Percentiles rank a stretch among this genome's conserved stretches.
These are phyloP conservation scores for Caenorhabditis zanzibari DNA, from an alignment of 2,888 invertebrate genomes.

Conservation along the genomic window DNA sequence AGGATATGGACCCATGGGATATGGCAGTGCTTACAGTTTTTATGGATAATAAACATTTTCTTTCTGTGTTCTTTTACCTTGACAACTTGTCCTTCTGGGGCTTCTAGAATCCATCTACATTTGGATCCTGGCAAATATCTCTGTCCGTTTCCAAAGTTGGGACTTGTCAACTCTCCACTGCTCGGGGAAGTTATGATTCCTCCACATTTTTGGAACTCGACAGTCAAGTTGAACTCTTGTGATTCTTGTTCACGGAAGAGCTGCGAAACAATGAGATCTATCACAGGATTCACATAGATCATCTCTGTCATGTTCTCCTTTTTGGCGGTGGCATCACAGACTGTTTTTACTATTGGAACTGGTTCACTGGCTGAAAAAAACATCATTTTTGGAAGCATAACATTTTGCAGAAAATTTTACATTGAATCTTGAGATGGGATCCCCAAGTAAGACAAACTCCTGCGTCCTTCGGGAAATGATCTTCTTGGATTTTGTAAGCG, in stretches of 20 bases:
- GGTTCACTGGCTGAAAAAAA: conserved; percentile 50
- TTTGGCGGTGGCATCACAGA: conserved; percentile 22
- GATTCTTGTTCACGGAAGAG: conserved; percentile 12
- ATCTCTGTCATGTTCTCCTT: conserved; percentile 34
- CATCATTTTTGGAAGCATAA: too few relatives aligned
- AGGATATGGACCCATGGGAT: conserved; percentile 57
- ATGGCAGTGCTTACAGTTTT: conserved; percentile 59
- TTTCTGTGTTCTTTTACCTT: conserved; percentile 65
- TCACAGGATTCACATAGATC: conserved; percentile 58
- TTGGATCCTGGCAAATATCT: conserved; percentile 75
- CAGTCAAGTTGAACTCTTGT: conserved; percentile 68
- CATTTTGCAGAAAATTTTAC: conserved; percentile 14
- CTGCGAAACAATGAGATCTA: conserved; percentile 57
- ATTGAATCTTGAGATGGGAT: conserved; percentile 38
- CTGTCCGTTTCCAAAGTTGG: conserved; percentile 62
- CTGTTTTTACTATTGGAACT: conserved; percentile 11
- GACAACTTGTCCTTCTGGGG: conserved; percentile 79
- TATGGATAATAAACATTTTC: conserved; percentile 60
- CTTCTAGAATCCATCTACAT: conserved; percentile 79
- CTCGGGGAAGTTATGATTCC: conserved; percentile 56
- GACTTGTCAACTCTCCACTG: conserved; percentile 70
- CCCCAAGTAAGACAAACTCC: conserved; percentile 39
- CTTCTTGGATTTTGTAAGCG: conserved; percentile 16
- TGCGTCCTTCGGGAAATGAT: conserved; percentile 1
- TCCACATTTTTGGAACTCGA: conserved; percentile 67